phyloP scores from a whole-genome alignment of 2,797 vertebrate genomes.

The Melanotaenia trifasciata region DNA sequence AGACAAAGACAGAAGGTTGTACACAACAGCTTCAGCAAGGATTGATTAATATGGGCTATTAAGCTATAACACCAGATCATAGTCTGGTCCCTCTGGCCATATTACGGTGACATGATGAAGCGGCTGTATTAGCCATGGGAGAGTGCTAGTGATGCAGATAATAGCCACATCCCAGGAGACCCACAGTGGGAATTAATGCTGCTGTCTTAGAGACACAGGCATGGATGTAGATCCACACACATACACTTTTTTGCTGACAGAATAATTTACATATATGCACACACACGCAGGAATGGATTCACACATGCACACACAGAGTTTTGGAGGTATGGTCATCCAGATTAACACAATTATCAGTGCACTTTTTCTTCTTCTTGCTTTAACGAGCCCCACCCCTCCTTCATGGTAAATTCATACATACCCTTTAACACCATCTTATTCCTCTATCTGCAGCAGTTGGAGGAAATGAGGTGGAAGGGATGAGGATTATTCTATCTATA shows the following conservation, averaged over 20 bases:
- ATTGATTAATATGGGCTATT: conserved; percentile 78
- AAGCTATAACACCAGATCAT: conserved; percentile 80
- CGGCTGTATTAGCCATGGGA: conserved; percentile 76
- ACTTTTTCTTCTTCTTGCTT: conserved; percentile 37
- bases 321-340: conserved; percentile 8
- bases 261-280: conserved; percentile 41
- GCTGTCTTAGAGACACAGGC: conserved; percentile 56
- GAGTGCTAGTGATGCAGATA: conserved; percentile 82
- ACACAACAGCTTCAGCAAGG: conserved; percentile 57
- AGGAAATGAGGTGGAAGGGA: conserved; percentile 53
- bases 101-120: conserved; percentile 80
- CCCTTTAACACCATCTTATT: conserved; percentile 23
- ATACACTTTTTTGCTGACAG: conserved; percentile 18
- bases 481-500: conserved; percentile 61
- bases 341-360: conserved; percentile 35
- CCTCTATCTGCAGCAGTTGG: conserved; percentile 21
- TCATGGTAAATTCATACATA: conserved; percentile 37
- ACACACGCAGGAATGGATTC: conserved; percentile 1
- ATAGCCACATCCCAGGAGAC: conserved; percentile 78
- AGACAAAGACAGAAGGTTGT: conserved; percentile 69
- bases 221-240: conserved; percentile 21
- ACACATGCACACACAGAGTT: conserved; percentile 15
- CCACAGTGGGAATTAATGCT: conserved; percentile 75
- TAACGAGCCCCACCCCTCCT: conserved; percentile 25
- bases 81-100: conserved; percentile 76